phyloP scores from a whole-genome alignment of 2,888 invertebrate species.

The Drosophila antonietae region DNA sequence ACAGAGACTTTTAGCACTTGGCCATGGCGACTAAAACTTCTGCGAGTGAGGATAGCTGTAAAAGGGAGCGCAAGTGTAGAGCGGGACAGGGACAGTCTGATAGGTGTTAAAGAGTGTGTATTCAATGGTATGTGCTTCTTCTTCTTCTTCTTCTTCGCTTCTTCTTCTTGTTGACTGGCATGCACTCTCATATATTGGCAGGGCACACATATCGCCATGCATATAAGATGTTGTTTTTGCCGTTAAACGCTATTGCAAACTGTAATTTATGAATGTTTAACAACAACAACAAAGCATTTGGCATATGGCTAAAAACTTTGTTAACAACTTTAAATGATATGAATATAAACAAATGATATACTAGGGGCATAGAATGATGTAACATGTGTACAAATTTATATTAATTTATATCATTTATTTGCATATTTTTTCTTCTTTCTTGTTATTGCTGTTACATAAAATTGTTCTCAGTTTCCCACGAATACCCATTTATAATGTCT shows the following conservation, averaged over 20 bases:
- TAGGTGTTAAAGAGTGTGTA: background rate
- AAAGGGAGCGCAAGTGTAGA: no score
- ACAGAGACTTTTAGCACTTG: constrained; percentile 1
- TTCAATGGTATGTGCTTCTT: background rate
- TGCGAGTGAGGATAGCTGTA: background rate
- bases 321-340: background rate
- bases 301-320: background rate
- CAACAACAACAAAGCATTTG: background rate
- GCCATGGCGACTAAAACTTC: constrained; percentile 21
- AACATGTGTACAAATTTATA: no score
- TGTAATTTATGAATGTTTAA: constrained; percentile 1
- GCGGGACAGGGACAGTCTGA: background rate
- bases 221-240: background rate
- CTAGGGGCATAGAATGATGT: no score
- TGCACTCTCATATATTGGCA: constrained; percentile 4
- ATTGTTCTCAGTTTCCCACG: no score
- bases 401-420: no score
- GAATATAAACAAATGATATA: no score
- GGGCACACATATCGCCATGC: background rate
- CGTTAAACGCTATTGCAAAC: constrained; percentile 1
- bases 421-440: no score
- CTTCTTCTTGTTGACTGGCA: background rate
- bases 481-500: no score
- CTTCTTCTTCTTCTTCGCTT: background rate
- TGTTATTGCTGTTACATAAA: no score